Evolutionary conservation across 2,888 invertebrate species (phyloP).

Genomic region (Cryptophagus acutangulus): DNA sequence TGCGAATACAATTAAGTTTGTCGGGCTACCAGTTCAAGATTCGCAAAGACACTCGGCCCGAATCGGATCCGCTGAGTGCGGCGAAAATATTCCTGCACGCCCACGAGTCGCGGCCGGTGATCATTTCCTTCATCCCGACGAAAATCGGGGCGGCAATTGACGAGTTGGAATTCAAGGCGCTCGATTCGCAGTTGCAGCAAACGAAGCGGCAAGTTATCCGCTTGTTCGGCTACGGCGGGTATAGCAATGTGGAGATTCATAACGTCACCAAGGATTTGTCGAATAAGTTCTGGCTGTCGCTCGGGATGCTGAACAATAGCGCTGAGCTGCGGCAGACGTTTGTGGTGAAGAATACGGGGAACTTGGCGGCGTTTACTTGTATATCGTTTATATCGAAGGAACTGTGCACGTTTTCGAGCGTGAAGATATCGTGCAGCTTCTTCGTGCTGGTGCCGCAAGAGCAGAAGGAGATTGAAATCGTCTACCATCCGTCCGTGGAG

Average conservation of each 20-base stretch:
- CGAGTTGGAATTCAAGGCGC: slow-evolving; percentile 52
- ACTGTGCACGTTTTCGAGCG: slow-evolving; percentile 29
- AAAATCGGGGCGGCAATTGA: slow-evolving; percentile 52
- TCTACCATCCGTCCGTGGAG: slow-evolving; percentile 36
- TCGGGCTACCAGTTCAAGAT: slow-evolving; percentile 50
- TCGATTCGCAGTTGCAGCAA: slow-evolving; percentile 37
- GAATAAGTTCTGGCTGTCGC: slow-evolving; percentile 54
- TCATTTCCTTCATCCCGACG: slow-evolving; percentile 54
- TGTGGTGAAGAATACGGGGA: slow-evolving; percentile 54
- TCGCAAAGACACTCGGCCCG: slow-evolving; percentile 37
- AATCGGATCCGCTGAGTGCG: slow-evolving; percentile 41
- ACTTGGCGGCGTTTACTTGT: slow-evolving; percentile 51
- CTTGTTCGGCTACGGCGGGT: slow-evolving; percentile 59
- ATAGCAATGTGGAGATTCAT: slow-evolving; percentile 46
- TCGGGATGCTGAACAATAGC: slow-evolving; percentile 53
- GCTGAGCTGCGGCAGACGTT: slow-evolving; percentile 48
- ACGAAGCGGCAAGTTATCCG: slow-evolving; percentile 42
- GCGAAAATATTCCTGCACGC: slow-evolving; percentile 50
- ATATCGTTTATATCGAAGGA: slow-evolving; percentile 36
- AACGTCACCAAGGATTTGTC: slow-evolving; percentile 52
- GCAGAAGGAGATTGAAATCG: slow-evolving; percentile 34
- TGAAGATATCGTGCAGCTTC: slow-evolving; percentile 36
- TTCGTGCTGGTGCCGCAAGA: slow-evolving; percentile 39
- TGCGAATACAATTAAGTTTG: slow-evolving; percentile 53
- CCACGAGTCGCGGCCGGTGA: slow-evolving; percentile 54